Percentiles rank a stretch among this genome's conserved stretches.
Evolutionary conservation across 1,140 invertebrate species (phyloP).

Genomic region (Paraescarpia echinospica): DNA sequence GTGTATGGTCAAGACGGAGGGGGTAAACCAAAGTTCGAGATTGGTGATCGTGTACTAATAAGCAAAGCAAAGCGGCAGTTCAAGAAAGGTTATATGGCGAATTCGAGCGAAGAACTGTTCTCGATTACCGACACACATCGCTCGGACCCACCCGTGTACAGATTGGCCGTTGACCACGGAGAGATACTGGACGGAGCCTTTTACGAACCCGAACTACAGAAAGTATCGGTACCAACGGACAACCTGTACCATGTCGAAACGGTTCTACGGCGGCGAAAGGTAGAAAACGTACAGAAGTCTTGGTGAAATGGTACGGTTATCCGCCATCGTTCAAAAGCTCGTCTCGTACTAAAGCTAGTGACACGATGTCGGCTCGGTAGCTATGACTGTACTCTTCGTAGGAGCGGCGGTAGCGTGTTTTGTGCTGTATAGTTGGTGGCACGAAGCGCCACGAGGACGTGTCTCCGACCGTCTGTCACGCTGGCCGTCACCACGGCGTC

Average conservation of each 20-base stretch:
- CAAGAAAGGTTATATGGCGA: slow-evolving; percentile 31
- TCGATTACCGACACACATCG: slow-evolving; percentile 3
- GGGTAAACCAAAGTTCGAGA: slow-evolving; percentile 39
- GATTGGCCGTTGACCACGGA: slow-evolving; percentile 17
- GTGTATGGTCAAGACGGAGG: slow-evolving; percentile 30
- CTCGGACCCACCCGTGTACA: slow-evolving; percentile 19
- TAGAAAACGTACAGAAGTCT: neutral
- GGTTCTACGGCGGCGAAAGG: too few relatives aligned
- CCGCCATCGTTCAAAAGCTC: neutral
- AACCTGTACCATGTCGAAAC: neutral
- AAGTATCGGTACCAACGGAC: neutral
- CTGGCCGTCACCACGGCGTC: too few relatives aligned
- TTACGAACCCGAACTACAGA: slow-evolving; percentile 30
- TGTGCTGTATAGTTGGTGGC: too few relatives aligned
- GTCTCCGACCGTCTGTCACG: too few relatives aligned
- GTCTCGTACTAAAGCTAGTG: too few relatives aligned
- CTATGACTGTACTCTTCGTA: too few relatives aligned
- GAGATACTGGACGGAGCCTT: slow-evolving; percentile 27
- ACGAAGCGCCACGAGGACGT: too few relatives aligned
- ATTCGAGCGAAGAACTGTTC: slow-evolving; percentile 33
- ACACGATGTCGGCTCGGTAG: too few relatives aligned
- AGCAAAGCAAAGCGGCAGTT: slow-evolving; percentile 27
- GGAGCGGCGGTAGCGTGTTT: too few relatives aligned
- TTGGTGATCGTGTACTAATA: slow-evolving; percentile 42
- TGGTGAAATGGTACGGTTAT: slow-evolving; percentile 12